Evolutionary conservation across 2,888 invertebrate species (phyloP).

Genomic region (Agrotis exclamationis): DNA sequence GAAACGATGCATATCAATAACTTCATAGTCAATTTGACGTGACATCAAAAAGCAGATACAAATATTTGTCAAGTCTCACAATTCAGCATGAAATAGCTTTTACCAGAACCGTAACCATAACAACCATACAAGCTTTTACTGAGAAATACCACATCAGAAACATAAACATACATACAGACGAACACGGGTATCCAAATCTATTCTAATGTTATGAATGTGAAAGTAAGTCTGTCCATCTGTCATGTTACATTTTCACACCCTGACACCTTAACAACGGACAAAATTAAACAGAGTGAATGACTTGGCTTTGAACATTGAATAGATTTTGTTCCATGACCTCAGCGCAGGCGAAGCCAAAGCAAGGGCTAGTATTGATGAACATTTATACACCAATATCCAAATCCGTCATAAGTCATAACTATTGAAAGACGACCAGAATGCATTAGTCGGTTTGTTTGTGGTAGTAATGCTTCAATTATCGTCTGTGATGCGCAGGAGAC

Average conservation of each 20-base stretch:
- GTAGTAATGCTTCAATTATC: constrained; percentile 65
- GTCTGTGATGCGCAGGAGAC: constrained; percentile 35
- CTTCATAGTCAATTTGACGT: constrained; percentile 12
- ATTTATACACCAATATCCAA: constrained; percentile 4
- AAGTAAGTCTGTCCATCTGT: neutral
- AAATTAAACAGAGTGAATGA: no score
- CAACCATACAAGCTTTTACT: constrained; percentile 21
- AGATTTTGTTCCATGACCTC: neutral
- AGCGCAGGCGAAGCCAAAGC: neutral
- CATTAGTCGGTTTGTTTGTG: constrained; percentile 64
- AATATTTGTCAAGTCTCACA: constrained; percentile 23
- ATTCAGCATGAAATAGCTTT: constrained; percentile 41
- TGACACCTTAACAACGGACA: no score
- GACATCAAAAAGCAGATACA: constrained; percentile 23
- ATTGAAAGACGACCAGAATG: constrained; percentile 52
- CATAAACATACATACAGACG: constrained; percentile 10
- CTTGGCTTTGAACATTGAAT: no score
- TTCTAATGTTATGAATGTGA: neutral
- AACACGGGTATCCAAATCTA: constrained; percentile 13
- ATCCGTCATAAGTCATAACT: constrained; percentile 46
- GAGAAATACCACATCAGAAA: constrained; percentile 13
- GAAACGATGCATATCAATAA: constrained; percentile 9
- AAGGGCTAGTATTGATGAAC: neutral
- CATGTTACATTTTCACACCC: neutral
- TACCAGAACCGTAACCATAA: constrained; percentile 25